Percentiles rank a stretch among this genome's conserved stretches.
These are phyloP conservation scores for Pectinophora gossypiella DNA, from an alignment of 1,140 invertebrate genomes.

Conservation along the genomic window DNA sequence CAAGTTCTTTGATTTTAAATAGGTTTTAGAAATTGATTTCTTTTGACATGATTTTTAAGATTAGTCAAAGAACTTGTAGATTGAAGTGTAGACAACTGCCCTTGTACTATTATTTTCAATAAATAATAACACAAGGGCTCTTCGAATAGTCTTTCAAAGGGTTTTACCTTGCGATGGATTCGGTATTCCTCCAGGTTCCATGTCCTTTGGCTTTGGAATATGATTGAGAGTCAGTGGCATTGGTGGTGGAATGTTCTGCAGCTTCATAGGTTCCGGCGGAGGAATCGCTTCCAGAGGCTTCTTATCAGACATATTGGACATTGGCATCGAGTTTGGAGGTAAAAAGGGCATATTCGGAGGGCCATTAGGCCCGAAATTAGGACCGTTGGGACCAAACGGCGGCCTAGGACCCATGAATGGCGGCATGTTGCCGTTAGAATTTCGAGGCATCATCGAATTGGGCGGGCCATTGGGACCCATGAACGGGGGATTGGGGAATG, in stretches of 20 bases:
- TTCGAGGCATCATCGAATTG: conserved; percentile 36
- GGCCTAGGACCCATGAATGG: conserved; percentile 23
- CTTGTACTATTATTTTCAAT: conserved; percentile 8
- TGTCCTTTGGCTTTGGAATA: conserved; percentile 48
- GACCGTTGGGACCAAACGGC: conserved; percentile 20
- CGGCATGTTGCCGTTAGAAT: conserved; percentile 36
- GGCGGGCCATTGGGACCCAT: conserved; percentile 50
- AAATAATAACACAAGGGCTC: conserved; percentile 10
- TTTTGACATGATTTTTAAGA: not conserved
- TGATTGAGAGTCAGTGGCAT: conserved; percentile 41
- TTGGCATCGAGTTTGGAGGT: conserved; percentile 32
- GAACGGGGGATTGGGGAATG: conserved; percentile 47
- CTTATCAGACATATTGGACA: conserved; percentile 30
- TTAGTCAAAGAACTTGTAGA: not conserved
- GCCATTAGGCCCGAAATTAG: conserved; percentile 11
- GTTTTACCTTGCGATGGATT: conserved; percentile 49
- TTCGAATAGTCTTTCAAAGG: not conserved
- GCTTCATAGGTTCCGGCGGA: conserved; percentile 47
- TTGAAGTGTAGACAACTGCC: not conserved
- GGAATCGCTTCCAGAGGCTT: conserved; percentile 47
- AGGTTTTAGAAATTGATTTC: not conserved
- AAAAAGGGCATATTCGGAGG: conserved; percentile 41
- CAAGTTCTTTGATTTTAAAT: not conserved
- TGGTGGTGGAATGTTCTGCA: conserved; percentile 52
- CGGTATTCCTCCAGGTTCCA: conserved; percentile 44